These are phyloP conservation scores for Zosterops pallidus DNA, from an alignment of 2,113 vertebrate species.

Conservation along the genomic window DNA sequence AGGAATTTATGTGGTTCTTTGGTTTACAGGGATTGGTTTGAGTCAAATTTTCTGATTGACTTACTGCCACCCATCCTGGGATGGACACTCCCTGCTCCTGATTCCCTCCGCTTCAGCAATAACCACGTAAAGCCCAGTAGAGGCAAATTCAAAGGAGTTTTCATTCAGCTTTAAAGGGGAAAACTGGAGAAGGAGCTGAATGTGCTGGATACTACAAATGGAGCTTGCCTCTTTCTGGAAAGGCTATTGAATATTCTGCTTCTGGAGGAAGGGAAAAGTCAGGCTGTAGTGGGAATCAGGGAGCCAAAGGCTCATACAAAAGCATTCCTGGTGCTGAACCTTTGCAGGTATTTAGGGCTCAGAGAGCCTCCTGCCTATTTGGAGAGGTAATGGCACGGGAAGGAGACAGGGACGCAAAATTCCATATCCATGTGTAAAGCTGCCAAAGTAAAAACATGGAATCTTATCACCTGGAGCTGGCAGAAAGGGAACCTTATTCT, in stretches of 20 bases:
- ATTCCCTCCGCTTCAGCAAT: neutral
- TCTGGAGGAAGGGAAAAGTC: neutral
- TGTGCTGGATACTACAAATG: neutral
- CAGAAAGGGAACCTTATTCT: rapidly evolving
- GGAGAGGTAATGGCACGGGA: neutral
- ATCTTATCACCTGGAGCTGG: neutral
- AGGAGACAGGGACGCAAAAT: neutral
- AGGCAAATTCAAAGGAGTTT: neutral
- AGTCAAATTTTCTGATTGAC: neutral
- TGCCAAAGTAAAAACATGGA: neutral
- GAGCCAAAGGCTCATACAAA: neutral
- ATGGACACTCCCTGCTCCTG: neutral
- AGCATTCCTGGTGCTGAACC: neutral
- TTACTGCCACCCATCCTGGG: rapidly evolving
- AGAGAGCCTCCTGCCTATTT: neutral
- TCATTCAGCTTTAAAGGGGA: neutral
- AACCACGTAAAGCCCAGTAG: neutral
- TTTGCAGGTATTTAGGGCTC: neutral
- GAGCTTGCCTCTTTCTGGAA: neutral
- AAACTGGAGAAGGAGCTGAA: neutral
- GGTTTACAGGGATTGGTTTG: neutral
- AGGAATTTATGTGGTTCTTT: neutral
- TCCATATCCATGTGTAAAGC: neutral
- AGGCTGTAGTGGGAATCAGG: neutral
- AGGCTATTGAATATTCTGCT: neutral